A percentile compares a stretch with the other conserved stretches of the same genome.
These are phyloP conservation scores for Apotomis turbidana DNA, from an alignment of 2,888 invertebrate species.

Conservation along the genomic window DNA sequence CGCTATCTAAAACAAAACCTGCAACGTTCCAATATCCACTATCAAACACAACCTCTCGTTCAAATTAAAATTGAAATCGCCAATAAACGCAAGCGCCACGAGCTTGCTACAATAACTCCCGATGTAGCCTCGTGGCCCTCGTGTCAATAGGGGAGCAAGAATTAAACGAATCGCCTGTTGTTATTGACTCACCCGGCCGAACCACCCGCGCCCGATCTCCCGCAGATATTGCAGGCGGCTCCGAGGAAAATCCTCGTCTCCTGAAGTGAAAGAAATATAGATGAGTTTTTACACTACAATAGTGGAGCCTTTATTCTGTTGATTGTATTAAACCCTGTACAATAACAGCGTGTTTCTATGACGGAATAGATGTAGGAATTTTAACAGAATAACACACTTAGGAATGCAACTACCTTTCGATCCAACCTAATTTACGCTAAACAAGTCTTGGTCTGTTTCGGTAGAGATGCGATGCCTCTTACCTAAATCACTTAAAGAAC, in stretches of 20 bases:
- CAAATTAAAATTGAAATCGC: neutral
- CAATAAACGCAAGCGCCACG: neutral
- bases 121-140: neutral
- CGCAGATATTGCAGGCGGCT: constrained; percentile 91
- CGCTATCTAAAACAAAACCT: neutral
- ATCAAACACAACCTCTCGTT: neutral
- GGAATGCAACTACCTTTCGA: no score
- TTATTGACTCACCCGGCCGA: constrained; percentile 85
- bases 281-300: constrained; percentile 8
- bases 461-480: no score
- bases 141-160: constrained; percentile 20
- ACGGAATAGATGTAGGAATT: no score
- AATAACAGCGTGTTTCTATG: no score
- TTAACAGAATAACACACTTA: no score
- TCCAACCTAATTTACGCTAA: no score
- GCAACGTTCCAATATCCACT: neutral
- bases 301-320: constrained; percentile 9
- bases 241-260: constrained; percentile 87
- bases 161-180: constrained; percentile 34
- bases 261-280: constrained; percentile 57
- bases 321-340: neutral
- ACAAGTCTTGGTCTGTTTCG: no score
- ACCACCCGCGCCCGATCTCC: constrained; percentile 93
- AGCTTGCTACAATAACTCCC: neutral
- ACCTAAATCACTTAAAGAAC: no score